Base-by-base conservation (phyloP, 2,113 vertebrate species). In the Dipodomys merriami region DNA sequence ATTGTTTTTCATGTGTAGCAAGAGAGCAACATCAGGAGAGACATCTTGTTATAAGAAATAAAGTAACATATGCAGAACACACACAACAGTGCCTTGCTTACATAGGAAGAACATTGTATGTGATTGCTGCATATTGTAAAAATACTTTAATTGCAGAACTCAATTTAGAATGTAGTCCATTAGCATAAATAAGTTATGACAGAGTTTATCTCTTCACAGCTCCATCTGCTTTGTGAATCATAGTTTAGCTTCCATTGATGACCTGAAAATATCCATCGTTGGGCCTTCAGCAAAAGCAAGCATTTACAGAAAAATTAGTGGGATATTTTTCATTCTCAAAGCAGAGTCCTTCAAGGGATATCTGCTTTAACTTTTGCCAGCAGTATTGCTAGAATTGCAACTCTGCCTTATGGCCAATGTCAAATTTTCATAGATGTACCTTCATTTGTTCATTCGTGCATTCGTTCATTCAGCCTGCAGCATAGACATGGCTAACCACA, bases 211-310 rank as follows among this genome's bases (percentile, higher is more conserved):
- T 60, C 19, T 10, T 68, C 33, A 3, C 20, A 57, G n/a, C 10
- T 20, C 11, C 20, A 6, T 12, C 1, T 0, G 4, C 18, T 65
- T 29, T 67, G 10, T 27, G 16, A 29, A 49, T 29, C 20, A 10
- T 9, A 46, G 1, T 13, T 29, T 10, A 65, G 16, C 29, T 7
- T 23, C 12, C 23, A 44, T 10, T 0, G 18, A 1, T 46, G 46
- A 27, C 27, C 12, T 4, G 19, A 39, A 57, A 68, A 33, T 2
- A 1, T 5, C 19, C 4, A 4, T 6, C 0, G 10, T 19, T 35
- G 19, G 20, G 10, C 3, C 8, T 2, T 57, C 60, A 23, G 5
- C 19, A 20, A 68, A 64, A 74, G 9, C 16, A 88, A 78, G 8
- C 27, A 23, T 53, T 39, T 89, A 15, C 16, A 57, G 35, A 30